Conservation (phyloP, 2,888 invertebrate genomes). For the Dicyrtomina minuta region DNA sequence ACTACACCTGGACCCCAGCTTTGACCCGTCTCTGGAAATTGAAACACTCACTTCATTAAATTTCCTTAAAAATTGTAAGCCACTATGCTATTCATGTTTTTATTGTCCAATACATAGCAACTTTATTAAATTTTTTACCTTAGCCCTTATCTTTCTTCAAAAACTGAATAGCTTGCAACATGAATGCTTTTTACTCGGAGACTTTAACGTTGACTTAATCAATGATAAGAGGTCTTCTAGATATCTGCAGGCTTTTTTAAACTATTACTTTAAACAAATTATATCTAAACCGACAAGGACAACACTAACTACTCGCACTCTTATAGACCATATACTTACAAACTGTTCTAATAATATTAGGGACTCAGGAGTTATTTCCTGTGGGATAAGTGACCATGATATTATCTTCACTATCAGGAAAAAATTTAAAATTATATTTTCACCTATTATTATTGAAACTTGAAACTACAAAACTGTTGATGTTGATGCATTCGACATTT, state of each 20-base stretch:
- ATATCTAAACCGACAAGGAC: slow-evolving; percentile 2
- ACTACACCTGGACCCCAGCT: neutral
- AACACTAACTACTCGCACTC: too few species aligned
- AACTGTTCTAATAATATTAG: neutral
- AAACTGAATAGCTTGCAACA: neutral
- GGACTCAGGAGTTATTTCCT: neutral
- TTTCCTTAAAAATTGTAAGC: neutral
- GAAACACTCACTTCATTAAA: neutral
- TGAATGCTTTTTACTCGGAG: neutral
- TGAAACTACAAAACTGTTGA: neutral
- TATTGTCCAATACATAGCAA: neutral
- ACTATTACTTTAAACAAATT: neutral
- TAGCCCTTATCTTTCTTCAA: neutral
- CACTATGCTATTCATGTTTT: neutral
- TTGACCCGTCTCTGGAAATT: neutral
- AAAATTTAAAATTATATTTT: neutral
- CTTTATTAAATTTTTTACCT: neutral
- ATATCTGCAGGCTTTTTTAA: neutral
- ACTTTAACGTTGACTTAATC: slow-evolving; percentile 1
- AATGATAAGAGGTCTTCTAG: neutral
- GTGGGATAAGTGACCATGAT: slow-evolving; percentile 1
- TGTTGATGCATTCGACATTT: neutral
- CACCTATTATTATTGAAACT: neutral
- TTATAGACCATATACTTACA: neutral
- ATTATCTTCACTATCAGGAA: neutral